Evolutionary conservation across 2,797 vertebrate species (phyloP), one percentile per base, ranked within the genome.

Genomic region (Chaenodraco wilsoni): DNA sequence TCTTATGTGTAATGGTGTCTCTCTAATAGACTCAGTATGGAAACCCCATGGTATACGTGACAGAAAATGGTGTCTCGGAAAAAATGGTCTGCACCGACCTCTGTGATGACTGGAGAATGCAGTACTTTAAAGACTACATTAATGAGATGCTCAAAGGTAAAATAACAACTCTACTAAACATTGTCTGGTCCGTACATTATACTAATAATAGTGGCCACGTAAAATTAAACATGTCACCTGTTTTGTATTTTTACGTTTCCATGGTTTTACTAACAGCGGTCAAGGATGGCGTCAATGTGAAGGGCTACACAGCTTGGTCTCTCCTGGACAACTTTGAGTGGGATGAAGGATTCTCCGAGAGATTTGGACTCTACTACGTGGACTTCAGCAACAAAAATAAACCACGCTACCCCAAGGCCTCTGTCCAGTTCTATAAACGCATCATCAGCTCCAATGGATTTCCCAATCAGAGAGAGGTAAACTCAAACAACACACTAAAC

Each of bases 141-240:
- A 96, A 97, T 0, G 96, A 98, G 87, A 95, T 98, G 93, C 93
- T 98, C 52, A 98, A 97, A 95, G 97, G 97, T 97, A 65, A 84
- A 78, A 66, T 40, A n/a, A 17, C 3, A 45, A 2, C n/a, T 19
- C 13, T 2, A 5, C 44, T 37, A 1, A 17, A 33, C 43, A 54
- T 8, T 37, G 31, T 33, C 40, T 64, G 66, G 8, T 49, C 16
- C n/a, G 13, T 31, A 5, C 33, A n/a, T 40, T n/a, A 31, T 2
- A 27, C 45, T 27, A 9, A 58, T 11, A 17, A 40, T 7, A 40
- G 65, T 46, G 5, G 15, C 11, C 14, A 9, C 9, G 45, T 23
- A 1, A 23, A 65, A 27, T 16, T 13, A 5, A 5, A 14, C 45
- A 14, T 1, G 2, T 9, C 5, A 48, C 5, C 15, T 2, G 33